Evolutionary conservation across 64 coral and sea anemone genomes (phyloP).

Genomic region (Acropora tenuis): DNA sequence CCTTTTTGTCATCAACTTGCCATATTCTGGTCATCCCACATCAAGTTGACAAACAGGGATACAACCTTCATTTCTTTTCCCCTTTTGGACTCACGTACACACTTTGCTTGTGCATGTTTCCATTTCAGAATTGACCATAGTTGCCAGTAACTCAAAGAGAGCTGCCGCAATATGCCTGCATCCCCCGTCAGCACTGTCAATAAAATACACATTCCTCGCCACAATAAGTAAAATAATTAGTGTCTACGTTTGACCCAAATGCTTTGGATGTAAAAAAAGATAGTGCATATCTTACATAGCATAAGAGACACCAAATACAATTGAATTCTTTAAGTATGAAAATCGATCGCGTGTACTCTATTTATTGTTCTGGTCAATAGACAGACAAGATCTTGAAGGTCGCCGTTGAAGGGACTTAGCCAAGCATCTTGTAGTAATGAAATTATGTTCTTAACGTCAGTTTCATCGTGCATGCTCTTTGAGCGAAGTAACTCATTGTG

Average conservation of each 20-base stretch:
- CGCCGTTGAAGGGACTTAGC: background rate
- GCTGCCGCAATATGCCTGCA: conserved; percentile 62
- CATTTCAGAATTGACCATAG: background rate
- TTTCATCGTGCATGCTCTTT: too few relatives aligned
- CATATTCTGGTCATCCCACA: background rate
- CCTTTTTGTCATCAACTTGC: background rate
- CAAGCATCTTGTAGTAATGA: conserved; percentile 9
- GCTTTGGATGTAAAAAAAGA: too few relatives aligned
- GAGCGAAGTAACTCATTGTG: conserved; percentile 64
- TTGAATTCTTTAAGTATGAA: too few relatives aligned
- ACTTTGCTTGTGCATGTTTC: conserved; percentile 4
- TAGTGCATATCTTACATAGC: too few relatives aligned
- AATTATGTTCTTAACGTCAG: conserved; percentile 41
- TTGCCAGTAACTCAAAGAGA: conserved; percentile 32
- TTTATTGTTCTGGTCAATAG: conserved; percentile 17
- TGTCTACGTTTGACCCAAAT: too few relatives aligned
- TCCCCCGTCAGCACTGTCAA: conserved; percentile 13
- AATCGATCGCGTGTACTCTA: too few relatives aligned
- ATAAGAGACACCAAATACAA: too few relatives aligned
- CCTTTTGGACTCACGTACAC: background rate
- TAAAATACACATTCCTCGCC: too few relatives aligned
- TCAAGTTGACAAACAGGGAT: background rate
- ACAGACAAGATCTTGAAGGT: conserved; percentile 43
- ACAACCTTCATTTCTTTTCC: background rate
- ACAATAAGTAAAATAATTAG: too few relatives aligned